Evolutionary conservation across 2,113 vertebrate species (phyloP).

Genomic region (Boleophthalmus pectinirostris): DNA sequence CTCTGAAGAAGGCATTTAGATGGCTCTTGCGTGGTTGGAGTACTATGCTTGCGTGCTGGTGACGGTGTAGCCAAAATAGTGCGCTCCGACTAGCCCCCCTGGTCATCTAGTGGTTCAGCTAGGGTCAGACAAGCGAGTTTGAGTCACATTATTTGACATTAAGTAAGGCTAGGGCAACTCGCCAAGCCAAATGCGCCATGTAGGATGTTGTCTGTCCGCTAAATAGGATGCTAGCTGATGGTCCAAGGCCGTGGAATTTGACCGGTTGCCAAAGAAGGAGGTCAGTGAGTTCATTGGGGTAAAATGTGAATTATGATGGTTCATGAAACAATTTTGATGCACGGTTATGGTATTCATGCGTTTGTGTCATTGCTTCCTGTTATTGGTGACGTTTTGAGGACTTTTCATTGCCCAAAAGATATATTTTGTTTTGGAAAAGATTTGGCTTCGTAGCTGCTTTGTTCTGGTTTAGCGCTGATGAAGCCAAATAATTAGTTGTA

Average conservation of each 20-base stretch:
- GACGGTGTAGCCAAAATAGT: neutral
- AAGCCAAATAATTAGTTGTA: no score
- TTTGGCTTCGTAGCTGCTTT: neutral
- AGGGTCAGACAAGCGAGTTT: conserved; percentile 9
- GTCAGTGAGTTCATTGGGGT: neutral
- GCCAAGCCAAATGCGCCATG: neutral
- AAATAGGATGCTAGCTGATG: neutral
- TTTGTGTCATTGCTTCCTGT: no score
- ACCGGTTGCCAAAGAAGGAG: neutral
- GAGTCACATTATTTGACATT: neutral
- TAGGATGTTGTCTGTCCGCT: neutral
- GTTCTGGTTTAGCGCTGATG: neutral
- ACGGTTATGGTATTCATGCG: no score
- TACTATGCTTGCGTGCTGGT: neutral
- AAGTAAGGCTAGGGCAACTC: neutral
- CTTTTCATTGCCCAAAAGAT: no score
- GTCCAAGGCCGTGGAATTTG: neutral
- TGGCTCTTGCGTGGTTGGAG: neutral
- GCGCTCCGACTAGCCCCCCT: neutral
- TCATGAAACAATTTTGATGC: neutral
- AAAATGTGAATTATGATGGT: neutral
- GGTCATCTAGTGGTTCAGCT: conserved; percentile 8
- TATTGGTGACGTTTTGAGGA: no score
- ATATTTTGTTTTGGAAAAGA: no score
- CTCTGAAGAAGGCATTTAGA: conserved; percentile 33